Base-by-base conservation (phyloP, 2,113 vertebrate genomes). In the Centropristis striata region DNA sequence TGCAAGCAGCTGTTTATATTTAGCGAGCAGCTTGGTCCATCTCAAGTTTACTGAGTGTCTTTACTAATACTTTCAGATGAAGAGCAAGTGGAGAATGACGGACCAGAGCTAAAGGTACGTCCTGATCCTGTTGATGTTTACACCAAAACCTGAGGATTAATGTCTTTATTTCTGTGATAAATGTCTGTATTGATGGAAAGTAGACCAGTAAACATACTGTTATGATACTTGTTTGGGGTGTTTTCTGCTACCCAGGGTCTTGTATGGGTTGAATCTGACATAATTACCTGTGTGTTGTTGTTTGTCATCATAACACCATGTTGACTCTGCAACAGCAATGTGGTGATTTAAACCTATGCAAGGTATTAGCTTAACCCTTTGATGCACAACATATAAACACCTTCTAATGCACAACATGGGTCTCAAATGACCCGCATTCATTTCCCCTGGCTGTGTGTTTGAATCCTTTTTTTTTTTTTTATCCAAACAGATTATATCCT, bases 21-120 rank as follows among this genome's bases (percentile, higher is more conserved):
- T 63, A 3, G 28, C 23, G 0, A 55, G 8, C 49, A 59, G 13
- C 12, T 74, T 36, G 39, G 18, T 15, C 21, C 5, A 12, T 64
- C 1, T 74, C 8, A 54, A 37, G 11, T 0, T 46, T 32, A 12
- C 44, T n/a, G n/a, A 18, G 3, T 47, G n/a, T 23, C 1, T 37
- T 54, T 8, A 66, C 10, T 69, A n/a, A 21, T 64, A 46, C 50
- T 85, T 88, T 39, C 86, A 94, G 94, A 93, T 57, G 88, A 91
- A 68, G 85, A 88, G 4, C 85, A 86, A n/a, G 80, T 87, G 5
- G 86, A 28, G 5, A 86, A 88, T 47, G 91, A 92, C 11, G 71
- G 75, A 4, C 77, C 91, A 44, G 90, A 94, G 41, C 68, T 94
- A 10, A 93, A 94, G 92, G 93, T 94, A 36, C 1, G 41, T 11